Evolutionary conservation across 2,888 invertebrate genomes (phyloP).

Genomic region (Dolichopus griseipennis): DNA sequence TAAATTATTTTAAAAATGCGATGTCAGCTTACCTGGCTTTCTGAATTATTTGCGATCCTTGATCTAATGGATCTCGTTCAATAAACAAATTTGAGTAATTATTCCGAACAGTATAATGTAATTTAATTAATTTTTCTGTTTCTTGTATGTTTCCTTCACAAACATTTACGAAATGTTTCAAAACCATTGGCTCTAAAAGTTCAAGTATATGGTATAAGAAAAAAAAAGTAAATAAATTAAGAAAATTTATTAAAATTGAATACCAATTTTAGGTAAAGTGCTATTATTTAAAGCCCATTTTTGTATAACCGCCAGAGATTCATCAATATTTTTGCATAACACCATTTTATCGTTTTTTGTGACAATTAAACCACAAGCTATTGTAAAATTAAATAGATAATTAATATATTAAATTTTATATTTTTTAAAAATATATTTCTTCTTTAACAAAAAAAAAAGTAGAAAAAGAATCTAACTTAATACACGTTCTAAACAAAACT

Average conservation of each 20-base stretch:
- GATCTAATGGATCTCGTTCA: conserved; percentile 43
- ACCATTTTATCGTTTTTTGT: neutral
- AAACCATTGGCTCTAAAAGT: conserved; percentile 29
- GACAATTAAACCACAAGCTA: too few species aligned
- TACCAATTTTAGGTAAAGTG: neutral
- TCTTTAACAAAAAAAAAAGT: too few species aligned
- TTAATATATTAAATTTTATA: too few species aligned
- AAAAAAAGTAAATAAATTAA: conserved; percentile 11
- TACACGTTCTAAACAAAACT: too few species aligned
- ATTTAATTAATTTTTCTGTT: conserved; percentile 32
- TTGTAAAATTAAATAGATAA: too few species aligned
- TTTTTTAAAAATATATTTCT: too few species aligned
- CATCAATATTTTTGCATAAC: neutral
- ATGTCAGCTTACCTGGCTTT: neutral
- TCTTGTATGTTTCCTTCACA: conserved; percentile 30
- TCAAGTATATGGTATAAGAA: neutral
- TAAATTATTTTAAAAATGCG: too few species aligned
- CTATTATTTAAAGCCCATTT: neutral
- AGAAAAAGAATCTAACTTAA: too few species aligned
- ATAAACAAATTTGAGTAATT: conserved; percentile 47
- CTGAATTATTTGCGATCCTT: conserved; percentile 15
- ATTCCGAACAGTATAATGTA: conserved; percentile 45
- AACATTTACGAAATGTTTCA: conserved; percentile 33
- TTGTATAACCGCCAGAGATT: neutral
- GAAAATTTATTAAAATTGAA: conserved; percentile 10